A percentile compares a stretch with the other conserved stretches of the same genome.
phyloP scores from a whole-genome alignment of 1,140 invertebrate species.

The Hermetia illucens region DNA sequence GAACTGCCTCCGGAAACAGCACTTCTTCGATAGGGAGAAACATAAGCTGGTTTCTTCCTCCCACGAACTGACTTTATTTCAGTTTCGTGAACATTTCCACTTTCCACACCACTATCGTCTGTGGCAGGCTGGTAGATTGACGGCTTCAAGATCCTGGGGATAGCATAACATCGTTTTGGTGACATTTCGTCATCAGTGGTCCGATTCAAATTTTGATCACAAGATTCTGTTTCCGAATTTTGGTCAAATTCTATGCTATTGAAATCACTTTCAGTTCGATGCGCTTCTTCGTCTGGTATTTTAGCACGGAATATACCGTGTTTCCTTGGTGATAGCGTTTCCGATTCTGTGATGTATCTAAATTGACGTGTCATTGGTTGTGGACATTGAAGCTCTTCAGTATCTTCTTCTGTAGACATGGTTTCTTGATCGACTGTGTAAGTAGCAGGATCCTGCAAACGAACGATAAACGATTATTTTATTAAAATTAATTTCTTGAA shows the following conservation, averaged over 20 bases:
- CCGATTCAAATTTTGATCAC: constrained; percentile 23
- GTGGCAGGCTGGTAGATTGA: neutral
- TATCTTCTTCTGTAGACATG: constrained; percentile 32
- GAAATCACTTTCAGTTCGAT: constrained; percentile 16
- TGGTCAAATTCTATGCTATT: constrained; percentile 35
- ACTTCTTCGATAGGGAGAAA: constrained; percentile 39
- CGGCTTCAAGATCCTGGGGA: neutral
- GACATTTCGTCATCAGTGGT: constrained; percentile 17
- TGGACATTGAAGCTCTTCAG: constrained; percentile 35
- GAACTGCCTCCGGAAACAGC: constrained; percentile 18
- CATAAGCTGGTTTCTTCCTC: constrained; percentile 55
- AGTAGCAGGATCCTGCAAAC: too few relatives aligned
- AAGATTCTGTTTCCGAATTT: constrained; percentile 34
- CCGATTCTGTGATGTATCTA: constrained; percentile 17
- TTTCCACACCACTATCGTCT: constrained; percentile 2
- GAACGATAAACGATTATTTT: too few relatives aligned
- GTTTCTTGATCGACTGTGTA: too few relatives aligned
- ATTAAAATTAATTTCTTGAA: too few relatives aligned
- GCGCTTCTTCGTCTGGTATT: neutral
- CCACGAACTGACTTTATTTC: constrained; percentile 56
- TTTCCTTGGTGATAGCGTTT: constrained; percentile 5
- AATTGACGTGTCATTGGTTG: constrained; percentile 20
- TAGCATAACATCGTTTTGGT: too few relatives aligned
- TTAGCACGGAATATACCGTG: neutral
- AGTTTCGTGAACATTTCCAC: constrained; percentile 14